These are phyloP conservation scores for Phthorimaea operculella DNA, from an alignment of 1,140 invertebrate species.

Conservation along the genomic window DNA sequence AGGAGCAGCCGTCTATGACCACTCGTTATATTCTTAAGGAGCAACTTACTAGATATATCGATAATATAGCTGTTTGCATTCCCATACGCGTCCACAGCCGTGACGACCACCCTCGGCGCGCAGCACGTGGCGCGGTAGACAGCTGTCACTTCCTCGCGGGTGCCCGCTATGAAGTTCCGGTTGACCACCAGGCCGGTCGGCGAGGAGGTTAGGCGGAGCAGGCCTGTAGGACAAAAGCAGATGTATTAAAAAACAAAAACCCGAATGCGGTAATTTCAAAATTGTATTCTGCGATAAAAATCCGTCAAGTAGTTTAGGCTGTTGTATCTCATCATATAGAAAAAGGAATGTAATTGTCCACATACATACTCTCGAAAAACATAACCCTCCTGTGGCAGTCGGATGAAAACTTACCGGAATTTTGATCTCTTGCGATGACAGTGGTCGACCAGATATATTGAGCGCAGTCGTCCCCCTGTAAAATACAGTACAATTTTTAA, in stretches of 20 bases:
- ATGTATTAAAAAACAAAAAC: no score
- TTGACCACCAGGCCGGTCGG: constrained; percentile 55
- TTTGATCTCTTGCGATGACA: constrained; percentile 69
- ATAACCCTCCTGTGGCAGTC: no score
- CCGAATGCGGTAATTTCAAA: no score
- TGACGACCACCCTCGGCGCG: constrained; percentile 68
- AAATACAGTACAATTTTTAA: no score
- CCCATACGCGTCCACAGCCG: constrained; percentile 68
- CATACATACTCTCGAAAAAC: no score
- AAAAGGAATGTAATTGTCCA: no score
- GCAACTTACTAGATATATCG: constrained; percentile 69
- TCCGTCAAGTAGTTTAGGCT: no score
- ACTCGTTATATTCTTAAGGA: no score
- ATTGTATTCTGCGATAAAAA: no score
- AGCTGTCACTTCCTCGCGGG: constrained; percentile 67
- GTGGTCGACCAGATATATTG: constrained; percentile 73
- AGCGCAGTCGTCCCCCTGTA: constrained; percentile 53
- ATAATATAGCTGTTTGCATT: constrained; percentile 69
- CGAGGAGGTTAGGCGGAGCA: constrained; percentile 69
- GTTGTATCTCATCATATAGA: neutral
- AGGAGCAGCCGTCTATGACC: no score
- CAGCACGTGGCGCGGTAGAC: constrained; percentile 73
- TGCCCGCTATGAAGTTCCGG: constrained; percentile 69
- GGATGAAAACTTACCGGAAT: constrained; percentile 46
- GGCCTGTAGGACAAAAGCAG: constrained; percentile 53